Evolutionary conservation across 2,113 vertebrate genomes (phyloP), one percentile per base, ranked within the genome.

Genomic region (Callorhinus ursinus): DNA sequence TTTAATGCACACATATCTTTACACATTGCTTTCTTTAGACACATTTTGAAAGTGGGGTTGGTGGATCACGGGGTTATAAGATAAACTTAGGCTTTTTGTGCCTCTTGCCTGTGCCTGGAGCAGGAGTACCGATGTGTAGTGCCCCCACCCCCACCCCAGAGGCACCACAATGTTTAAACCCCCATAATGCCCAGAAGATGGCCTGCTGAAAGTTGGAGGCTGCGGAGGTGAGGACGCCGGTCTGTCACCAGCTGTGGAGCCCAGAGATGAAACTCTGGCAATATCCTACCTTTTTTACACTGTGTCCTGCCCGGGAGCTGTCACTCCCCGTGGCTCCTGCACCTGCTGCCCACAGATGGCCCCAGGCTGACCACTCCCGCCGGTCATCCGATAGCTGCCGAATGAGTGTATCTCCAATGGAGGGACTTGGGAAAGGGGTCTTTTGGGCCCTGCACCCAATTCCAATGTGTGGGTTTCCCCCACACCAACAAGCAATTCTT

Each of bases 91-190:
- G 21, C 1, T 18, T 79, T 39, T 4, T 65, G 2, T 9, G 8
- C 15, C 26, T 21, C 13, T 90, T 92, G 31, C 4, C n/a, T 4
- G 7, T 36, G 59, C 6, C 51, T 77, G 33, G 18, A 26, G 49
- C 5, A 22, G 16, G 7, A 39, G 12, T 12, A 16, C 4, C 33
- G 14, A 36, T 28, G 31, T 31, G 7, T 14, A 26, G 19, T 9
- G 7, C 5, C 14, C 18, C 49, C 8, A 46, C 9, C 1, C 21
- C 24, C 16, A 15, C 16, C 6, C 4, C 7, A 1, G 63, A 46
- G 2, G 49, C 19, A 81, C 13, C 18, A 28, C 8, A 10, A 18
- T 63, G 19, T 28, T 90, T 57, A 53, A 67, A 67, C 18, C 90
- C 46, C 36, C 1, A 12, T 1, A 5, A 49, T 12, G 13, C 6